A percentile compares a stretch with the other conserved stretches of the same genome.
Conservation (phyloP, 35 echinoderm and acorn worm species). For the Acanthaster planci region DNA sequence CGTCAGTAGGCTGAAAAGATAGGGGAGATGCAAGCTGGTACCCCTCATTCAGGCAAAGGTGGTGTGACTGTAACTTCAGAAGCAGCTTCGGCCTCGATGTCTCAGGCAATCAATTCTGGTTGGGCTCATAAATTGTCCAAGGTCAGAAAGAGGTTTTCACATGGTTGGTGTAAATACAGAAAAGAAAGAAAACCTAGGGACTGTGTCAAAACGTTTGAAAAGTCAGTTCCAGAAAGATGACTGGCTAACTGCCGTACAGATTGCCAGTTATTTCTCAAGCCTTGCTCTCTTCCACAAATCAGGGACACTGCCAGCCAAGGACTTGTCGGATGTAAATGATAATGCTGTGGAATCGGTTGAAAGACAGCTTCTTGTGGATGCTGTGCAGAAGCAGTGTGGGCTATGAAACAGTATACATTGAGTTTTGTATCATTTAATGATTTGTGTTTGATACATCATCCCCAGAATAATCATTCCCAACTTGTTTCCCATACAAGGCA, state of each 20-base stretch:
- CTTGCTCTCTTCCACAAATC: constrained; percentile 26
- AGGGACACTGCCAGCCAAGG: constrained; percentile 21
- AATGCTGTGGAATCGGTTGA: not conserved
- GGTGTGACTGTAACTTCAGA: not conserved
- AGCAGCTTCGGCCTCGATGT: constrained; percentile 8
- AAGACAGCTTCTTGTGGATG: too few species aligned
- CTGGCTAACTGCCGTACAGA: constrained; percentile 16
- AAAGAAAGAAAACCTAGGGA: not conserved
- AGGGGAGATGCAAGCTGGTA: not conserved
- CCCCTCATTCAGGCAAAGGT: not conserved
- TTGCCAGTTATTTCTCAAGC: constrained; percentile 18
- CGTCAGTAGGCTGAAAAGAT: constrained; percentile 10
- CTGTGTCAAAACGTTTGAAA: constrained; percentile 10
- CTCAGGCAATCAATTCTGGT: not conserved
- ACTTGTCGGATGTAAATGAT: not conserved
- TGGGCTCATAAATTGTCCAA: constrained; percentile 15
- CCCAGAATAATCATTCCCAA: too few species aligned
- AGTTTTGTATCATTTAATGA: too few species aligned
- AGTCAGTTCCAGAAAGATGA: constrained; percentile 30
- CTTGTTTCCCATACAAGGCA: too few species aligned
- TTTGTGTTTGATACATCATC: too few species aligned
- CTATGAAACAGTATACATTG: too few species aligned
- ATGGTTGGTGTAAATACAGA: too few species aligned
- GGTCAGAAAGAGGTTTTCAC: not conserved
- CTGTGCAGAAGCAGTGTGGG: too few species aligned